Base-by-base conservation (phyloP, 2,797 vertebrate species). In the Austrolebias charrua region DNA sequence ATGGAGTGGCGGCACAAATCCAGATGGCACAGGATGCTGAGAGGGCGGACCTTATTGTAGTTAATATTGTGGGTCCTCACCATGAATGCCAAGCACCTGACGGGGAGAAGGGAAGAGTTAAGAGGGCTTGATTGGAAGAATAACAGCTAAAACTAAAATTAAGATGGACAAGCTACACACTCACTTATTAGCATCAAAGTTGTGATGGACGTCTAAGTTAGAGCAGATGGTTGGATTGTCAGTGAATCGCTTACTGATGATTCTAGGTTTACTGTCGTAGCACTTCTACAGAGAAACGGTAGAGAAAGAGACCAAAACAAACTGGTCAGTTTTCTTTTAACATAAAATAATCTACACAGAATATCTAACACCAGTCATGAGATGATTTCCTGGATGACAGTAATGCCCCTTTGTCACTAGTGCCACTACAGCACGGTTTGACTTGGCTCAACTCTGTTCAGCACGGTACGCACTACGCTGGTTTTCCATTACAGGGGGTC, bases 121-220 rank as follows among this genome's bases (percentile, higher is more conserved):
- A 20, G 15, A n/a, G n/a, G n/a, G n/a, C n/a, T n/a, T n/a, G 10
- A 0, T 12, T 13, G 11, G 38, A 40, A 2, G 12, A 13, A 40
- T 12, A 40, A 3, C 1, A 40, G 38, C 11, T 4, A 10, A 49
- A 38, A 44, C 9, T 42, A 38, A 45, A 55, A 53, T 2, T 7
- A 5, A 16, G 1, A 1, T 11, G 12, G 29, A 20, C 11, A 5
- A 29, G 10, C 14, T 6, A 0, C 45, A 28, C 6, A 89, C 95
- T 92, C 85, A 98, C 97, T 95, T 98, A 81, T 96, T 94, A 81
- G 94, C 91, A 62, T 96, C 93, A 62, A 99, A 99, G 71, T 76
- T 88, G 86, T 99, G 97, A 79, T 81, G 92, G 58, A 87, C 92
- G 15, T 90, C 86, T 69, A 89, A 71, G 83, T 96, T 97, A 61